phyloP scores from a whole-genome alignment of 30 jellyfish, hydroid and myxozoan genomes.

The Morbakka virulenta region DNA sequence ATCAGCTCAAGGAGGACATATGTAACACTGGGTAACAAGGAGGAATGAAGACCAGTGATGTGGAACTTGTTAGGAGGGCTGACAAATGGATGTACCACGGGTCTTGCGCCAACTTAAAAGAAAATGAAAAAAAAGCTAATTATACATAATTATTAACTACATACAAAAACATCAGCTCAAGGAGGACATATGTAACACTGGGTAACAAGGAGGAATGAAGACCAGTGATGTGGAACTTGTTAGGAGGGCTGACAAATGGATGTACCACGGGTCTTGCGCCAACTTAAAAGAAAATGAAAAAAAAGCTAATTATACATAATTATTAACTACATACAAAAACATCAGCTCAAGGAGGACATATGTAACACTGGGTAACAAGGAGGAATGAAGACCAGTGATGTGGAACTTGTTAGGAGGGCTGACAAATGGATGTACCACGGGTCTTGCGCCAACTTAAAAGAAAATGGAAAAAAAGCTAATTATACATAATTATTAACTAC shows the following conservation, averaged over 20 bases:
- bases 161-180: conserved; percentile 87
- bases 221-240: conserved; percentile 77
- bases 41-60: conserved; percentile 86
- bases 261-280: conserved; percentile 62
- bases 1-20: conserved; percentile 84
- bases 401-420: conserved; percentile 69
- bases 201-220: conserved; percentile 77
- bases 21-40: conserved; percentile 67
- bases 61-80: conserved; percentile 69
- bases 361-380: conserved; percentile 62
- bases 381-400: conserved; percentile 82
- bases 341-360: conserved; percentile 81
- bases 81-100: conserved; percentile 65
- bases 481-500: too few relatives aligned
- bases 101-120: conserved; percentile 44
- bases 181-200: conserved; percentile 71
- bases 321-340: too few relatives aligned
- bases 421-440: conserved; percentile 59
- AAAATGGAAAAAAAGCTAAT: neutral
- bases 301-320: too few relatives aligned
- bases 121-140: neutral
- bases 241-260: conserved; percentile 67
- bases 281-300: conserved; percentile 7
- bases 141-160: too few relatives aligned
- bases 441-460: conserved; percentile 42